phyloP scores from a whole-genome alignment of 2,888 invertebrate genomes.

The Drosophila atroscutellata region DNA sequence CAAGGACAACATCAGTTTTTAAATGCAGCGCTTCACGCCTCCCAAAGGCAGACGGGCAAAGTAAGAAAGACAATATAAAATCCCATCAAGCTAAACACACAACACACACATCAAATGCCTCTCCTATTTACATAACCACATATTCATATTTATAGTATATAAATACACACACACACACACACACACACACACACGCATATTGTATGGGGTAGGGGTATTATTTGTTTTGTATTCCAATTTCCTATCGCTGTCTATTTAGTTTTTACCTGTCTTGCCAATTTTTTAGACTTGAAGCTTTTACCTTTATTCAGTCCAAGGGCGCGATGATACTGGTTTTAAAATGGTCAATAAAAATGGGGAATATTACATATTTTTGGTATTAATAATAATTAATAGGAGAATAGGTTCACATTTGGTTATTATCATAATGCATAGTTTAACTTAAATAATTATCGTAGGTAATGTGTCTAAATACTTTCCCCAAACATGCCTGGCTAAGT shows the following conservation, averaged over 20 bases:
- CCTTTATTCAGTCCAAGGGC: neutral
- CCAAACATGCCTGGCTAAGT: constrained; percentile 38
- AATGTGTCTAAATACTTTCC: constrained; percentile 6
- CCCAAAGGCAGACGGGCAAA: neutral
- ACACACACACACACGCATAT: too few species aligned
- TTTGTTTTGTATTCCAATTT: constrained; percentile 48
- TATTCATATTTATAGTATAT: constrained; percentile 22
- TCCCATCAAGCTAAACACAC: constrained; percentile 47
- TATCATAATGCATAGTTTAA: too few species aligned
- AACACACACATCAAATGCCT: constrained; percentile 35
- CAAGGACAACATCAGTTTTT: constrained; percentile 12
- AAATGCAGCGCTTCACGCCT: constrained; percentile 18
- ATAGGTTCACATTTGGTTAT: neutral
- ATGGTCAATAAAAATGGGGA: neutral
- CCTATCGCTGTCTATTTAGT: constrained; percentile 28
- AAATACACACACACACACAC: neutral
- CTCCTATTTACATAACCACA: constrained; percentile 41
- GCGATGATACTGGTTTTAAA: neutral
- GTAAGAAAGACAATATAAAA: constrained; percentile 24
- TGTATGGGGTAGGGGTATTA: constrained; percentile 15
- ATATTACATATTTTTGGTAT: neutral
- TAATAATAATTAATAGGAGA: neutral
- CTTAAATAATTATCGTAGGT: neutral
- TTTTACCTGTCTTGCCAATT: constrained; percentile 23
- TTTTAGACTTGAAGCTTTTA: constrained; percentile 5